Evolutionary conservation across 2,113 vertebrate species (phyloP).

Genomic region (Hemicordylus capensis): DNA sequence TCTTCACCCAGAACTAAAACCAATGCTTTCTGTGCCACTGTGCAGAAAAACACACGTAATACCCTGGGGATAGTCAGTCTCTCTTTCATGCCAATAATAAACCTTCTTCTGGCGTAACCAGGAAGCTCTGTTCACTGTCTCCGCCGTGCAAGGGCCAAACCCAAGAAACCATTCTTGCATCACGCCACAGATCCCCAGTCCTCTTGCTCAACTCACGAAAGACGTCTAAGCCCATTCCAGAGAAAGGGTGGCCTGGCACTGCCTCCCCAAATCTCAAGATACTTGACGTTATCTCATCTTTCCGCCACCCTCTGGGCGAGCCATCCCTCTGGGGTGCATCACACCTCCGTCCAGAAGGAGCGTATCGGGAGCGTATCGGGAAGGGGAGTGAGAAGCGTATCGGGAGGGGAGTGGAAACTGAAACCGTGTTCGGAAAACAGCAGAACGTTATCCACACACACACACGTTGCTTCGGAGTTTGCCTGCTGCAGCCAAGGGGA

Average conservation of each 20-base stretch:
- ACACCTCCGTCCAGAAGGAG: not conserved
- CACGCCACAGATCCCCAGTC: not conserved
- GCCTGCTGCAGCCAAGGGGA: not conserved
- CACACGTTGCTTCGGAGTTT: no score
- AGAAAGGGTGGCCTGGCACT: not conserved
- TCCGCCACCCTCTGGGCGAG: not conserved
- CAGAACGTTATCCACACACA: no score
- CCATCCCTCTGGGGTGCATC: not conserved
- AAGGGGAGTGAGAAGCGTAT: not conserved
- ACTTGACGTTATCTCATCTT: rapidly evolving
- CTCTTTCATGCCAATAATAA: not conserved
- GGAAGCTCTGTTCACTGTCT: no score
- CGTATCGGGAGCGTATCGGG: no score
- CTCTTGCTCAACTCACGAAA: not conserved
- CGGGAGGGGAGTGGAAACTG: not conserved
- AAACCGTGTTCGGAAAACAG: not conserved
- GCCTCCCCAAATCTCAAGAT: not conserved
- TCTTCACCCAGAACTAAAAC: not conserved
- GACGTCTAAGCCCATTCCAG: not conserved
- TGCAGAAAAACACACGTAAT: no score
- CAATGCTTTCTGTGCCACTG: not conserved
- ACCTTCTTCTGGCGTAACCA: not conserved
- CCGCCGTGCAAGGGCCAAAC: not conserved
- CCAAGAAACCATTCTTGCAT: not conserved
- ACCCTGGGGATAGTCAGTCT: not conserved